Percentiles rank a stretch among this genome's conserved stretches.
Conservation (phyloP, 1,140 invertebrate species). For the Amphibalanus amphitrite region DNA sequence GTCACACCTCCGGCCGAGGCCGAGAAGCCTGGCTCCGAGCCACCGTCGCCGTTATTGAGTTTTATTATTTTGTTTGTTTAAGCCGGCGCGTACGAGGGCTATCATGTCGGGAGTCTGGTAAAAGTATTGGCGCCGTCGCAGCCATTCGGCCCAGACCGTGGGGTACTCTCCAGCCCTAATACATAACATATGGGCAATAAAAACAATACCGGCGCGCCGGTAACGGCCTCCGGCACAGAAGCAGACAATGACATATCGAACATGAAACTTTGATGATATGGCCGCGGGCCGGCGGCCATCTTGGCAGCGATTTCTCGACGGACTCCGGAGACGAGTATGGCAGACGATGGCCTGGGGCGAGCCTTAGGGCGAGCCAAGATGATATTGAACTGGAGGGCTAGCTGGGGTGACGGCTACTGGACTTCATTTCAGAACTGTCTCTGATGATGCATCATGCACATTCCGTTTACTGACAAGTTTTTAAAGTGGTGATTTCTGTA, state of each 20-base stretch:
- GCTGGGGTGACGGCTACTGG: no score
- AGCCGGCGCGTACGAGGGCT: background rate
- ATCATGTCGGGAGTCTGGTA: background rate
- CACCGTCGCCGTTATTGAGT: background rate
- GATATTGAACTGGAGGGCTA: no score
- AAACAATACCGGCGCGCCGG: background rate
- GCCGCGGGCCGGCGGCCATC: background rate
- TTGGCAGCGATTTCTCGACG: background rate
- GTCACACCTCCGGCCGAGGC: background rate
- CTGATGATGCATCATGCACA: no score
- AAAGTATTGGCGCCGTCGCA: background rate
- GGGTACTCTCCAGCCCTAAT: background rate
- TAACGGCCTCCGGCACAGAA: background rate
- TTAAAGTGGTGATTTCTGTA: no score
- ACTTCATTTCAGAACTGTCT: no score
- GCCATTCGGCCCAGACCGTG: background rate
- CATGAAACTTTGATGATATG: background rate
- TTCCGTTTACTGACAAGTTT: no score
- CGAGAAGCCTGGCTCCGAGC: background rate
- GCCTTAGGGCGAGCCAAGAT: no score
- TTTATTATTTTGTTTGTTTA: slow-evolving; percentile 2
- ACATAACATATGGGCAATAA: slow-evolving; percentile 2
- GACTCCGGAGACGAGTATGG: background rate
- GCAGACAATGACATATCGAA: background rate
- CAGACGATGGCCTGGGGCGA: background rate